phyloP scores from a whole-genome alignment of 2,797 vertebrate species.

The Eulemur coronatus region DNA sequence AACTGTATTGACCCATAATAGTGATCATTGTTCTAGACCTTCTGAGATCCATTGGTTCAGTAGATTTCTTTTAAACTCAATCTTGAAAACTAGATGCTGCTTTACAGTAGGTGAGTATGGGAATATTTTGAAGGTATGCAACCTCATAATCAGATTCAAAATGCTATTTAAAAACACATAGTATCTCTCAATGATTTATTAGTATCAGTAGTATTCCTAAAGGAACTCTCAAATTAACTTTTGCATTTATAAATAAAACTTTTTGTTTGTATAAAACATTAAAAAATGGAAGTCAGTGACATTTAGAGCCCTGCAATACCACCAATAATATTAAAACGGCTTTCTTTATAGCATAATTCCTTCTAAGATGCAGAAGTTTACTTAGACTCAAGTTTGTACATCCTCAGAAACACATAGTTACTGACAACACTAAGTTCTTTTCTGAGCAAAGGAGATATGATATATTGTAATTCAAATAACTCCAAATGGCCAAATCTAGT shows the following conservation, averaged over 20 bases:
- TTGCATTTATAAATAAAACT: neutral
- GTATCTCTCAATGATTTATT: neutral
- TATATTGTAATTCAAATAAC: neutral
- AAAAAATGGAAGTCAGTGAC: neutral
- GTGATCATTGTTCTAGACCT: neutral
- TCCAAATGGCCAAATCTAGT: neutral
- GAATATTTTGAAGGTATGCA: neutral
- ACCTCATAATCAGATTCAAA: neutral
- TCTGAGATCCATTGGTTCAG: neutral
- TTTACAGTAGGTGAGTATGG: neutral
- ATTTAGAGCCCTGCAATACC: neutral
- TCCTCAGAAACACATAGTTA: neutral
- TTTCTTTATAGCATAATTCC: neutral
- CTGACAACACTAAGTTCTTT: neutral
- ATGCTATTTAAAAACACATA: neutral
- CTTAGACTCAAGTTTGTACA: neutral
- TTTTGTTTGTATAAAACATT: neutral
- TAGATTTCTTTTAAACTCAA: neutral
- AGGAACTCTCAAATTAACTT: neutral
- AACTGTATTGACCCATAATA: slow-evolving; percentile 23
- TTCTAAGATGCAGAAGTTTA: neutral
- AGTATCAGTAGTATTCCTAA: neutral
- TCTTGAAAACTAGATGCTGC: neutral
- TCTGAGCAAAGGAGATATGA: neutral
- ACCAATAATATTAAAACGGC: neutral